Conservation (phyloP, 2,888 invertebrate species). For the Apamea epomidion region DNA sequence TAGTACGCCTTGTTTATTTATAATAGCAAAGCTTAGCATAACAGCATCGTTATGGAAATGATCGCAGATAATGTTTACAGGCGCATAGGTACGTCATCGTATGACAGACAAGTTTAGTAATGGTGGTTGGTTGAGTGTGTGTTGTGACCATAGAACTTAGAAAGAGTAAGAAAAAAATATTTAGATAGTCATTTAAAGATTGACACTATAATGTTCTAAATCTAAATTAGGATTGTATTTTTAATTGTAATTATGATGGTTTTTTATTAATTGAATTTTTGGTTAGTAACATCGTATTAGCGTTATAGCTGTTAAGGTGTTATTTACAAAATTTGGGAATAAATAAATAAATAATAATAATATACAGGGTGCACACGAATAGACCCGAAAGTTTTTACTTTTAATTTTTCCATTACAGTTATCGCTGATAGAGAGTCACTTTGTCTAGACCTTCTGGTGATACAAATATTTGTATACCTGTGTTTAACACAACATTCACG, state of each 20-base stretch:
- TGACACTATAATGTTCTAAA: background rate
- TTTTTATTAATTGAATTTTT: no score
- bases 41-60: conserved; percentile 62
- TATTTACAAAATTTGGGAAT: no score
- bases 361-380: no score
- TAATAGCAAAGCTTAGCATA: conserved; percentile 61
- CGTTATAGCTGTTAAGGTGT: no score
- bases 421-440: background rate
- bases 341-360: no score
- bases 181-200: background rate
- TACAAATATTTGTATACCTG: background rate
- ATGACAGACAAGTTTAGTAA: conserved; percentile 17
- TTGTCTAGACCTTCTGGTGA: background rate
- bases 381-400: background rate
- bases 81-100: conserved; percentile 21
- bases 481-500: background rate
- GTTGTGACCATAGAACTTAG: background rate
- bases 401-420: background rate
- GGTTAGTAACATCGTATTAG: no score
- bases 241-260: no score
- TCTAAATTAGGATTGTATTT: no score
- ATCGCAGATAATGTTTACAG: conserved; percentile 32
- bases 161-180: background rate
- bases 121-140: background rate
- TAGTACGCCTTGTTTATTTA: conserved; percentile 52